A percentile compares a stretch with the other conserved stretches of the same genome.
Conservation (phyloP, 2,113 vertebrate genomes). For the Ictalurus furcatus region DNA sequence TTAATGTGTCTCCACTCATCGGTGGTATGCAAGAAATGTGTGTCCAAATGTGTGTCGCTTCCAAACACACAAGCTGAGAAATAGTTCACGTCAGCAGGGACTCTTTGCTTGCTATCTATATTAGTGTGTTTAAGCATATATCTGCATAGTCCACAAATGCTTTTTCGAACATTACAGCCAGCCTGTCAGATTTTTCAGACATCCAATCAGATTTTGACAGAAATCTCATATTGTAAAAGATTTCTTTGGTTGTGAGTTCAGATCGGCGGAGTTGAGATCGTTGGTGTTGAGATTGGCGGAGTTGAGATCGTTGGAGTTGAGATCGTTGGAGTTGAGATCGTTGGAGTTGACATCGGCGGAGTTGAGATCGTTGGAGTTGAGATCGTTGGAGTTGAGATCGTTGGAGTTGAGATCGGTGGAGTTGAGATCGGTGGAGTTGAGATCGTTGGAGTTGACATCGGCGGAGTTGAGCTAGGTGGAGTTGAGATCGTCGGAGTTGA, state of each 20-base stretch:
- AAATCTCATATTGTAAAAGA: neutral
- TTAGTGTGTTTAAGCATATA: conserved; percentile 56
- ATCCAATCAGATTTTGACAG: neutral
- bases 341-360: too few species aligned
- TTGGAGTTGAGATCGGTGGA: too few species aligned
- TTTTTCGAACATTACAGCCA: neutral
- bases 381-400: too few species aligned
- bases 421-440: too few species aligned
- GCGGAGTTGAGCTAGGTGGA: too few species aligned
- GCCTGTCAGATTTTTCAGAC: too few species aligned
- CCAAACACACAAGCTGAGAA: conserved; percentile 61
- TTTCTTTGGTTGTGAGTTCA: neutral
- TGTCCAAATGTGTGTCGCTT: conserved; percentile 58
- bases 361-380: too few species aligned
- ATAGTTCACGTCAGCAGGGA: conserved; percentile 73
- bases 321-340: too few species aligned
- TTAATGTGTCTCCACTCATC: conserved; percentile 72
- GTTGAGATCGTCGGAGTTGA: too few species aligned
- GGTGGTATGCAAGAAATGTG: conserved; percentile 58
- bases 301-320: too few species aligned
- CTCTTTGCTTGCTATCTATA: conserved; percentile 58
- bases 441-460: too few species aligned
- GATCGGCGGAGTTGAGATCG: neutral
- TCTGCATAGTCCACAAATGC: conserved; percentile 2
- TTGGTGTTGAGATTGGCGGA: too few species aligned